Evolutionary conservation across 2,797 vertebrate species (phyloP).

Genomic region (Hoplostethus mediterraneus): DNA sequence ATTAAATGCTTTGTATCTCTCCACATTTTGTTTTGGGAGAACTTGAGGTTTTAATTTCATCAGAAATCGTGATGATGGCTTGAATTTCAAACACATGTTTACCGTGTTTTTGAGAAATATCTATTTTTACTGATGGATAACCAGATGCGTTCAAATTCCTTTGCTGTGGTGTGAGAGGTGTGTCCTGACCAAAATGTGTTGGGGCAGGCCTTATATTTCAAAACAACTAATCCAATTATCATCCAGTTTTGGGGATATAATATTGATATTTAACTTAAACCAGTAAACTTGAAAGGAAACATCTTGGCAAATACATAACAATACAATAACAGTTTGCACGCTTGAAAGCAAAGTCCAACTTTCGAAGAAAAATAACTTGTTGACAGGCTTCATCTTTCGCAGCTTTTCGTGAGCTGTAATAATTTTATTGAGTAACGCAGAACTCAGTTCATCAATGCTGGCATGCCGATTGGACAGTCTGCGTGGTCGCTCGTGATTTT

Average conservation of each 20-base stretch:
- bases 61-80: conserved; percentile 31
- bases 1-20: conserved; percentile 9
- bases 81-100: conserved; percentile 45
- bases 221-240: conserved; percentile 9
- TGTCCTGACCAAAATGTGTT: not conserved
- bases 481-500: conserved; percentile 69
- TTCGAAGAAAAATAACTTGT: not conserved
- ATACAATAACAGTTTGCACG: conserved; percentile 1
- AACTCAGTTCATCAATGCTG: conserved; percentile 66
- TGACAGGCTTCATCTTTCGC: conserved; percentile 26
- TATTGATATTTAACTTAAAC: conserved; percentile 21
- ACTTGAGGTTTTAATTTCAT: conserved; percentile 36
- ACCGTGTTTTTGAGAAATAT: conserved; percentile 41
- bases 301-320: conserved; percentile 22
- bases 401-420: conserved; percentile 69
- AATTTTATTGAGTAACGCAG: conserved; percentile 70
- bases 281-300: conserved; percentile 27
- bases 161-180: conserved; percentile 22
- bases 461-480: conserved; percentile 67
- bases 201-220: conserved; percentile 24
- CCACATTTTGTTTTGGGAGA: conserved; percentile 20
- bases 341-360: not conserved
- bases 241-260: conserved; percentile 19
- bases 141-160: conserved; percentile 22
- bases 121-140: too few relatives aligned